These are phyloP conservation scores for Maniola jurtina DNA, from an alignment of 1,140 invertebrate species.

Conservation along the genomic window DNA sequence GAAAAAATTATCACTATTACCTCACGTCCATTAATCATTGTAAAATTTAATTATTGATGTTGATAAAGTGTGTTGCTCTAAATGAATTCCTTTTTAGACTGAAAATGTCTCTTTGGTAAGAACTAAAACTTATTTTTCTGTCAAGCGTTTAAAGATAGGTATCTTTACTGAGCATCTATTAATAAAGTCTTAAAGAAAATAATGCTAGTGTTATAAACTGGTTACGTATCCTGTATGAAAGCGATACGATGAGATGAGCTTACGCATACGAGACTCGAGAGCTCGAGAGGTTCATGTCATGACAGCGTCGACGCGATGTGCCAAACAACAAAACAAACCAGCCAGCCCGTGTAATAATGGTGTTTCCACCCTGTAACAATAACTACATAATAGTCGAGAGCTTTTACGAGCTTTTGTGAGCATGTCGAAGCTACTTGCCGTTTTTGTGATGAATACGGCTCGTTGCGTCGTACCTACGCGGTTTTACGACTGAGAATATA, in stretches of 20 bases:
- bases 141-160: too few species aligned
- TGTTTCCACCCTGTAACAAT: conserved; percentile 77
- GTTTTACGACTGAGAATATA: conserved; percentile 59
- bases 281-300: conserved; percentile 22
- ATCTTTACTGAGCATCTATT: not conserved
- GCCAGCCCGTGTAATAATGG: conserved; percentile 71
- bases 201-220: not conserved
- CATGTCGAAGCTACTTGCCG: conserved; percentile 67
- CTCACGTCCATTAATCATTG: too few species aligned
- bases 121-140: too few species aligned
- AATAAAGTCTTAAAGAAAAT: too few species aligned
- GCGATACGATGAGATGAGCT: not conserved
- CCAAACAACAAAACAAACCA: conserved; percentile 72
- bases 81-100: too few species aligned
- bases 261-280: not conserved
- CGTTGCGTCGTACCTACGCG: conserved; percentile 42
- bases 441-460: conserved; percentile 68
- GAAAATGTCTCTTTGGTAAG: too few species aligned
- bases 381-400: conserved; percentile 77
- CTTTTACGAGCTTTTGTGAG: conserved; percentile 77
- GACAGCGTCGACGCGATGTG: conserved; percentile 49
- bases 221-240: not conserved
- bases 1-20: too few species aligned
- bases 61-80: too few species aligned
- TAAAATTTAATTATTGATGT: too few species aligned